phyloP scores from a whole-genome alignment of 1,140 invertebrate genomes.

The Lutraria rhynchaena region DNA sequence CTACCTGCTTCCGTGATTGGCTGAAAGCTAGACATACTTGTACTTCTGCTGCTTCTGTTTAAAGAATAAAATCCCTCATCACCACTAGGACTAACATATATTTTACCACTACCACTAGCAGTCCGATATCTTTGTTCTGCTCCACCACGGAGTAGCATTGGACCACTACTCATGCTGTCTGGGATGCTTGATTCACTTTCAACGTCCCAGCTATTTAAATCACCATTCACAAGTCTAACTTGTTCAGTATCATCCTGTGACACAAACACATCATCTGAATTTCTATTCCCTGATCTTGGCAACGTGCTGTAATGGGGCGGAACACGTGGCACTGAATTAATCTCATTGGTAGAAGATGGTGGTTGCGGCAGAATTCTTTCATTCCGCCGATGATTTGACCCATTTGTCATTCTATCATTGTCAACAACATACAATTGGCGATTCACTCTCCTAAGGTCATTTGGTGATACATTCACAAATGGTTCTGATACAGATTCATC shows the following conservation, averaged over 20 bases:
- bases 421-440: conserved; percentile 51
- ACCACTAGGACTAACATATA: conserved; percentile 48
- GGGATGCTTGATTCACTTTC: conserved; percentile 33
- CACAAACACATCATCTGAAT: conserved; percentile 40
- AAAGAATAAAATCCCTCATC: conserved; percentile 51
- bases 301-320: conserved; percentile 28
- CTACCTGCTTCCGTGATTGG: conserved; percentile 15
- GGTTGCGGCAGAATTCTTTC: conserved; percentile 36
- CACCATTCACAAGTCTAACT: neutral
- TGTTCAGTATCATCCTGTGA: neutral
- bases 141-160: conserved; percentile 16
- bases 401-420: conserved; percentile 9
- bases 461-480: conserved; percentile 52
- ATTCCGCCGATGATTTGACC: neutral
- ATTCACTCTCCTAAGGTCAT: conserved; percentile 42
- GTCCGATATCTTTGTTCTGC: conserved; percentile 7
- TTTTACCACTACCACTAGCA: conserved; percentile 45
- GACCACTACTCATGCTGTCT: conserved; percentile 40
- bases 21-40: conserved; percentile 50
- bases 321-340: conserved; percentile 24
- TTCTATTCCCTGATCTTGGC: neutral
- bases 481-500: neutral
- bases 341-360: conserved; percentile 27
- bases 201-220: conserved; percentile 20
- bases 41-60: conserved; percentile 51